Evolutionary conservation across 2,888 invertebrate genomes (phyloP).

Genomic region (Hypolimnas misippus): DNA sequence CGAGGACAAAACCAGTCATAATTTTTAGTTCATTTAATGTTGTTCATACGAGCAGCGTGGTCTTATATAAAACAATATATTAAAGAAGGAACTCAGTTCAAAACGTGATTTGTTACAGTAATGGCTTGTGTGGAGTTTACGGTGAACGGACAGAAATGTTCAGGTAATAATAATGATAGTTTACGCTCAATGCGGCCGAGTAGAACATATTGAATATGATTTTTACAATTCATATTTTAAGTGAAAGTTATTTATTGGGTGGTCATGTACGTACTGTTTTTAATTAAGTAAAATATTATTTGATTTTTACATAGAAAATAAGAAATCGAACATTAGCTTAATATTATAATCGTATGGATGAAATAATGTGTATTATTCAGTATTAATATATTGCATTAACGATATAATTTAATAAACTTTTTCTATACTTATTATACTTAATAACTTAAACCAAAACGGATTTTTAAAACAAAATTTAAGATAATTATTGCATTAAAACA

Average conservation of each 20-base stretch:
- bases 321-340: too few relatives aligned
- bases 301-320: too few relatives aligned
- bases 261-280: neutral
- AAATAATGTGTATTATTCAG: too few relatives aligned
- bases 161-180: slow-evolving; percentile 50
- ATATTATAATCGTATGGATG: too few relatives aligned
- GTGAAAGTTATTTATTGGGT: neutral
- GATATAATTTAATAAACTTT: too few relatives aligned
- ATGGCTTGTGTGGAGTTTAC: slow-evolving; percentile 64
- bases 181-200: neutral
- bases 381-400: too few relatives aligned
- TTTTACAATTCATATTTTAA: neutral
- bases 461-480: too few relatives aligned
- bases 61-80: slow-evolving; percentile 5
- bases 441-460: too few relatives aligned
- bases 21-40: neutral
- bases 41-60: neutral
- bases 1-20: neutral
- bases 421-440: too few relatives aligned
- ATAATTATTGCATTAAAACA: too few relatives aligned
- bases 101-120: slow-evolving; percentile 18
- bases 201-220: neutral
- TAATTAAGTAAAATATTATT: too few relatives aligned
- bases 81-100: slow-evolving; percentile 27
- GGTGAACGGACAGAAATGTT: slow-evolving; percentile 64